Evolutionary conservation across 1,140 invertebrate species (phyloP).

Genomic region (Chironomus tepperi): DNA sequence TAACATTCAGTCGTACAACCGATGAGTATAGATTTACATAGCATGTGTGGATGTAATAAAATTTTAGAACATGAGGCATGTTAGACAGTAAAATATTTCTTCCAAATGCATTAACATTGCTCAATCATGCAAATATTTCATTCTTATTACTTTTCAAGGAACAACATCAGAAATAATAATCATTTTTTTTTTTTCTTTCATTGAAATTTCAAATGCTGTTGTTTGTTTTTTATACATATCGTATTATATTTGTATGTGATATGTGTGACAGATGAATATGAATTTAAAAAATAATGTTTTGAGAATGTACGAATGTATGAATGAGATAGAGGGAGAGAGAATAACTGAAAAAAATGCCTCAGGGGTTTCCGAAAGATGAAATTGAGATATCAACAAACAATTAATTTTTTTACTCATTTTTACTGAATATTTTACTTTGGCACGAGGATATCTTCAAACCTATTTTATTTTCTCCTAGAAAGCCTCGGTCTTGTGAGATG

Average conservation of each 20-base stretch:
- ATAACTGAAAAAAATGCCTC: neutral
- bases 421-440: too few relatives aligned
- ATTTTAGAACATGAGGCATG: conserved; percentile 5
- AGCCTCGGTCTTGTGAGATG: too few relatives aligned
- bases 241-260: neutral
- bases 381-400: too few relatives aligned
- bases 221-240: conserved; percentile 2
- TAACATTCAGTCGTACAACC: neutral
- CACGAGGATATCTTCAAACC: too few relatives aligned
- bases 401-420: too few relatives aligned
- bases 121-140: conserved; percentile 21
- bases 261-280: neutral
- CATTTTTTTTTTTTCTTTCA: neutral
- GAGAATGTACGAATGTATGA: neutral
- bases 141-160: neutral
- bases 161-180: neutral
- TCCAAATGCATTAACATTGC: conserved; percentile 21
- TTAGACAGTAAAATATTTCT: conserved; percentile 10
- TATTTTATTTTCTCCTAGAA: too few relatives aligned
- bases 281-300: neutral
- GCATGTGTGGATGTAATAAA: conserved; percentile 20
- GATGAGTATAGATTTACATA: neutral
- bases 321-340: neutral
- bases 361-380: too few relatives aligned
- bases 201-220: neutral